Percentiles rank a stretch among this genome's conserved stretches.
phyloP scores from a whole-genome alignment of 2,797 vertebrate genomes.

The Diplodus sargus region DNA sequence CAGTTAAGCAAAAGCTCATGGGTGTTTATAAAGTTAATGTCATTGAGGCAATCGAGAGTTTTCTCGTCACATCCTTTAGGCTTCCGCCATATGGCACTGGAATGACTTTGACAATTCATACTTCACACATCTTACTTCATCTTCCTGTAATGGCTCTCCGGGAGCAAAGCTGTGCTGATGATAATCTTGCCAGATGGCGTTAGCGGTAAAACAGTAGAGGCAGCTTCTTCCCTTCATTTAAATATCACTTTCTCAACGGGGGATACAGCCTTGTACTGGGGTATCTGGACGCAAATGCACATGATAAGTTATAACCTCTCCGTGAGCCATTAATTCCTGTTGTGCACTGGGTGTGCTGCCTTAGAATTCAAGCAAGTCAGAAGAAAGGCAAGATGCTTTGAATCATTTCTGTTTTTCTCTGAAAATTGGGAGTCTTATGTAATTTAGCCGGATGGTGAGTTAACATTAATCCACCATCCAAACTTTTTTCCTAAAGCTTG shows the following conservation, averaged over 20 bases:
- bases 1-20: slow-evolving; percentile 42
- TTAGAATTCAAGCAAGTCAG: slow-evolving; percentile 9
- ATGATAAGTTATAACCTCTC: slow-evolving; percentile 13
- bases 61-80: slow-evolving; percentile 56
- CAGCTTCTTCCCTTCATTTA: slow-evolving; percentile 63
- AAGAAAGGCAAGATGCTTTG: background rate
- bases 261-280: slow-evolving; percentile 16
- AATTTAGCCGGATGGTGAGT: slow-evolving; percentile 10
- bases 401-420: background rate
- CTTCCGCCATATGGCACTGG: slow-evolving; percentile 63
- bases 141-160: slow-evolving; percentile 67
- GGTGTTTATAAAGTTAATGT: slow-evolving; percentile 60
- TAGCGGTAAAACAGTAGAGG: slow-evolving; percentile 64
- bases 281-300: slow-evolving; percentile 6
- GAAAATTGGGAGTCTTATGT: slow-evolving; percentile 1
- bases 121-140: slow-evolving; percentile 63
- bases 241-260: slow-evolving; percentile 57
- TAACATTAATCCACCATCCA: background rate
- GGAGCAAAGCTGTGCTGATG: slow-evolving; percentile 61
- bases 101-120: slow-evolving; percentile 70
- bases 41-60: slow-evolving; percentile 46
- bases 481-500: background rate
- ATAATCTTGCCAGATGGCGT: slow-evolving; percentile 75
- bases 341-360: background rate
- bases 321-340: slow-evolving; percentile 5